These are phyloP conservation scores for Cataglyphis hispanica DNA, from an alignment of 1,140 invertebrate genomes.

Conservation along the genomic window DNA sequence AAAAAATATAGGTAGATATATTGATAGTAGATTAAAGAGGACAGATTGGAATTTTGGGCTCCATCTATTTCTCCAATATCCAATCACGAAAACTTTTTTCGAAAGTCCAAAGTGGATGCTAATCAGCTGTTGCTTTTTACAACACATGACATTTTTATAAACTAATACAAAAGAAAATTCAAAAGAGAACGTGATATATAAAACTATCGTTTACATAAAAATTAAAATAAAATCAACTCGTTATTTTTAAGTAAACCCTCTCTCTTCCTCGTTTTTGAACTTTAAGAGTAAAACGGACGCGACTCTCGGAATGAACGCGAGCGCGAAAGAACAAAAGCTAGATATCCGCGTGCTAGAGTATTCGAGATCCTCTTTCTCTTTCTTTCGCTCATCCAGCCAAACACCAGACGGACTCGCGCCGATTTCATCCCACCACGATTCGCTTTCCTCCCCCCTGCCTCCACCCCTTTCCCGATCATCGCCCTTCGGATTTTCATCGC, in stretches of 20 bases:
- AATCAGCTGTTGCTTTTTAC: not conserved
- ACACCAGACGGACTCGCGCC: slow-evolving; percentile 17
- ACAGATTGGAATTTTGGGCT: slow-evolving; percentile 31
- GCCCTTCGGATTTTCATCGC: slow-evolving; percentile 18
- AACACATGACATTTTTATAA: not conserved
- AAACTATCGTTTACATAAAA: not conserved
- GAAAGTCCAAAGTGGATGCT: too few species aligned
- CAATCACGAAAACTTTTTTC: not conserved
- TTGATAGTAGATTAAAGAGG: not conserved
- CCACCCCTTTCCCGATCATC: not conserved
- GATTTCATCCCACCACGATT: slow-evolving; percentile 30
- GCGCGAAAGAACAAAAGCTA: not conserved
- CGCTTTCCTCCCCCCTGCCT: not conserved
- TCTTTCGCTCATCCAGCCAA: not conserved
- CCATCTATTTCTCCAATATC: slow-evolving; percentile 26
- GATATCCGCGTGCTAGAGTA: not conserved
- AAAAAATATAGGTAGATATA: not conserved
- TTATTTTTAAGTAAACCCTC: not conserved
- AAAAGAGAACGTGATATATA: not conserved
- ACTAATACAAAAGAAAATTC: not conserved
- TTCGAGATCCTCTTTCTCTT: slow-evolving; percentile 14
- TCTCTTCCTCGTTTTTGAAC: not conserved
- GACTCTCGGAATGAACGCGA: not conserved
- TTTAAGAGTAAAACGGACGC: not conserved
- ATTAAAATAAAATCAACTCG: not conserved